These are phyloP conservation scores for Cheilosia vernalis DNA, from an alignment of 2,888 invertebrate species.

Conservation along the genomic window DNA sequence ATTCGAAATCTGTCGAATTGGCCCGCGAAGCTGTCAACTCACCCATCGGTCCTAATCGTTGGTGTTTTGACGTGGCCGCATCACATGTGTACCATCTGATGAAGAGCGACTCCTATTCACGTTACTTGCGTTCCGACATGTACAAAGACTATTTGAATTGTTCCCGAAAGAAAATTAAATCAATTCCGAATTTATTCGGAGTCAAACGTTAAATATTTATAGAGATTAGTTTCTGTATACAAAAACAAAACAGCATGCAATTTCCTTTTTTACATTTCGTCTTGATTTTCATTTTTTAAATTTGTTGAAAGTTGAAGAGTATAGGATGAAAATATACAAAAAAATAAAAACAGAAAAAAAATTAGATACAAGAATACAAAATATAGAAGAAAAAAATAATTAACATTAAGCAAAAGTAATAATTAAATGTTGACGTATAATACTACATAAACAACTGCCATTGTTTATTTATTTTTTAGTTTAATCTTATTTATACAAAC, in stretches of 20 bases:
- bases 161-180: slow-evolving; percentile 96
- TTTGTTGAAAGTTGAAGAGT: slow-evolving; percentile 64
- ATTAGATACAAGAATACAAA: slow-evolving; percentile 62
- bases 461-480: slow-evolving; percentile 49
- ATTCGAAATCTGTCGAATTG: slow-evolving; percentile 94
- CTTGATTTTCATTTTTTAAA: slow-evolving; percentile 32
- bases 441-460: slow-evolving; percentile 73
- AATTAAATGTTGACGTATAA: slow-evolving; percentile 72
- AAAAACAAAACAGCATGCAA: slow-evolving; percentile 38
- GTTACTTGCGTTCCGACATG: slow-evolving; percentile 98
- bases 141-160: slow-evolving; percentile 98
- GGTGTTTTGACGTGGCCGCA: slow-evolving; percentile 98
- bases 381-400: slow-evolving; percentile 29
- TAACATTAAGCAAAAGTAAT: slow-evolving; percentile 62
- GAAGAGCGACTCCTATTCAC: slow-evolving; percentile 99
- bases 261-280: slow-evolving; percentile 6
- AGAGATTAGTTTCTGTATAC: slow-evolving; percentile 24
- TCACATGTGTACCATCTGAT: slow-evolving; percentile 99
- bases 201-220: slow-evolving; percentile 82
- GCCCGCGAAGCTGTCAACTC: slow-evolving; percentile 90
- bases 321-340: slow-evolving; percentile 65
- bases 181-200: slow-evolving; percentile 83
- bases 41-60: slow-evolving; percentile 90
- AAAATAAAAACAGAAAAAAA: slow-evolving; percentile 2
- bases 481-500: slow-evolving; percentile 38